Percentiles rank a stretch among this genome's conserved stretches.
These are phyloP conservation scores for Spilarctia lutea DNA, from an alignment of 2,888 invertebrate genomes.

Conservation along the genomic window DNA sequence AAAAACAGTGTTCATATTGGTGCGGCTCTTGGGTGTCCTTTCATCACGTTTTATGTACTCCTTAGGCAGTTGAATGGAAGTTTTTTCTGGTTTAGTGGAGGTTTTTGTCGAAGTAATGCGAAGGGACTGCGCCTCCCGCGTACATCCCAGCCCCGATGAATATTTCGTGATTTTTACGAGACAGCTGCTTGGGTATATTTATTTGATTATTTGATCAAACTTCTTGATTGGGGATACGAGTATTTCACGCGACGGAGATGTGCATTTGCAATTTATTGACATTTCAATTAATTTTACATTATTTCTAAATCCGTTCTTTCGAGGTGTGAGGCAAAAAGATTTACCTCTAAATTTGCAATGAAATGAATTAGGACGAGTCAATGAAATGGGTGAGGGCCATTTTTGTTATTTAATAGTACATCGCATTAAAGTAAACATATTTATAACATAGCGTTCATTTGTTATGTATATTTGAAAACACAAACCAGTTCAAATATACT, in stretches of 20 bases:
- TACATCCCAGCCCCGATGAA: slow-evolving; percentile 49
- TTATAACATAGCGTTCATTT: background rate
- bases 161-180: slow-evolving; percentile 59
- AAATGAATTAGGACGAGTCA: background rate
- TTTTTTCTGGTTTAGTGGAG: slow-evolving; percentile 68
- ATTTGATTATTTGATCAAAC: slow-evolving; percentile 51
- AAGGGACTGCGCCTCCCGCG: slow-evolving; percentile 46
- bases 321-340: too few species aligned
- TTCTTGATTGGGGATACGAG: slow-evolving; percentile 52
- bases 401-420: background rate
- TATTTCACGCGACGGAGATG: slow-evolving; percentile 29
- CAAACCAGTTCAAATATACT: background rate
- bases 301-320: slow-evolving; percentile 16
- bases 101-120: slow-evolving; percentile 60
- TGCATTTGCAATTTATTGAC: slow-evolving; percentile 39
- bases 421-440: background rate
- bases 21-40: slow-evolving; percentile 61
- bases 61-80: slow-evolving; percentile 65
- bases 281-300: slow-evolving; percentile 20
- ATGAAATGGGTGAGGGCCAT: background rate
- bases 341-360: background rate
- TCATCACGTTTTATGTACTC: slow-evolving; percentile 69
- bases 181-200: slow-evolving; percentile 47
- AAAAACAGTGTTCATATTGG: slow-evolving; percentile 60
- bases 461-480: background rate